Evolutionary conservation across 2,113 vertebrate species (phyloP).

Genomic region (Sialia sialis): DNA sequence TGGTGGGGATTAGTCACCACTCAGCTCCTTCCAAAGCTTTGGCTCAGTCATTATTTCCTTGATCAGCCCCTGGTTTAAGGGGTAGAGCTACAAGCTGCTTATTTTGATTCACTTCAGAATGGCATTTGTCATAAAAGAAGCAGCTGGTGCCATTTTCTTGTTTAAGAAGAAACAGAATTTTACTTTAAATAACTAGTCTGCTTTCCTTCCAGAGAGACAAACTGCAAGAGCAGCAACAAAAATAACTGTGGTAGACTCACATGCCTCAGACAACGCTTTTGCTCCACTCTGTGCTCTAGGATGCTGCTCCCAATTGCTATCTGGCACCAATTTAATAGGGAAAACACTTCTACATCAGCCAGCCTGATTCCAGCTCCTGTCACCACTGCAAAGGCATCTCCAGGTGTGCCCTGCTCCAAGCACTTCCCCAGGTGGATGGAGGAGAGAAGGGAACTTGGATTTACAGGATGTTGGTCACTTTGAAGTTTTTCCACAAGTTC

Average conservation of each 20-base stretch:
- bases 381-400: background rate
- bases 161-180: conserved; percentile 1
- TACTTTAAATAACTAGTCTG: conserved; percentile 60
- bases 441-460: background rate
- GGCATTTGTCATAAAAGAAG: conserved; percentile 36
- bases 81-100: conserved; percentile 26
- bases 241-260: conserved; percentile 35
- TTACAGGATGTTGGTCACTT: background rate
- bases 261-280: conserved; percentile 32
- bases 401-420: background rate
- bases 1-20: conserved; percentile 19
- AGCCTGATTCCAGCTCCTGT: background rate
- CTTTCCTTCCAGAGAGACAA: conserved; percentile 17
- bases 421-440: background rate
- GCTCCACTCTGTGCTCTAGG: background rate
- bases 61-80: conserved; percentile 26
- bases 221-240: conserved; percentile 32
- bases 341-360: background rate
- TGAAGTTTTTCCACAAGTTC: background rate
- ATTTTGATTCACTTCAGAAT: conserved; percentile 21
- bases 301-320: background rate
- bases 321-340: background rate
- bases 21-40: background rate
- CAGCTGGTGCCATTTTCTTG: conserved; percentile 47
- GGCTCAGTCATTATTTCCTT: conserved; percentile 34